phyloP scores from a whole-genome alignment of 2,888 invertebrate genomes.

The Chymomyza caudatula region DNA sequence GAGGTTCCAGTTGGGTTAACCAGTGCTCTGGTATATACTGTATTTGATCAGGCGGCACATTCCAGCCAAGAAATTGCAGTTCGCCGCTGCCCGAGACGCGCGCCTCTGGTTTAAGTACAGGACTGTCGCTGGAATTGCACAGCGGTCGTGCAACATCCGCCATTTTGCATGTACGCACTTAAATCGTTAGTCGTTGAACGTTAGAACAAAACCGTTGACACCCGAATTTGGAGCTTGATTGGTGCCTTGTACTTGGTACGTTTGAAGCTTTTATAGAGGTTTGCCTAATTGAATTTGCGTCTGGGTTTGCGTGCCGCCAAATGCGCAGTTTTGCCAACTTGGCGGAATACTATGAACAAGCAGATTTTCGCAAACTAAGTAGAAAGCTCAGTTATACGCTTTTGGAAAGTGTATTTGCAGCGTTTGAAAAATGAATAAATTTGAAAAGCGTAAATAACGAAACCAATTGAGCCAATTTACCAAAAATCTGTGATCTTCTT shows the following conservation, averaged over 20 bases:
- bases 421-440: no score
- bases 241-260: background rate
- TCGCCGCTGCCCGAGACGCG: conserved; percentile 57
- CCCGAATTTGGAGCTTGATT: background rate
- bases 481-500: no score
- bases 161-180: conserved; percentile 13
- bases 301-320: conserved; percentile 54
- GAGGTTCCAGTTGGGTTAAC: conserved; percentile 87
- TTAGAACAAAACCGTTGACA: background rate
- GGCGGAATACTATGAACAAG: background rate
- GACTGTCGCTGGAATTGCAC: conserved; percentile 62
- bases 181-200: conserved; percentile 35
- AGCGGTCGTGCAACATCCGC: conserved; percentile 31
- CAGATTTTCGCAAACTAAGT: background rate
- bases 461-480: no score
- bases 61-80: conserved; percentile 83
- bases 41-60: conserved; percentile 86
- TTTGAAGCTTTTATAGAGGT: background rate
- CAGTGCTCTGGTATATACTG: conserved; percentile 88
- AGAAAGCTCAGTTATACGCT: background rate
- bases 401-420: background rate
- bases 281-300: conserved; percentile 57
- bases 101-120: conserved; percentile 59
- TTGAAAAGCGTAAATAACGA: no score
- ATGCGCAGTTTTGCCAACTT: conserved; percentile 18